A percentile compares a stretch with the other conserved stretches of the same genome.
phyloP scores from a whole-genome alignment of 2,888 invertebrate genomes.

The Heliconius cydno region DNA sequence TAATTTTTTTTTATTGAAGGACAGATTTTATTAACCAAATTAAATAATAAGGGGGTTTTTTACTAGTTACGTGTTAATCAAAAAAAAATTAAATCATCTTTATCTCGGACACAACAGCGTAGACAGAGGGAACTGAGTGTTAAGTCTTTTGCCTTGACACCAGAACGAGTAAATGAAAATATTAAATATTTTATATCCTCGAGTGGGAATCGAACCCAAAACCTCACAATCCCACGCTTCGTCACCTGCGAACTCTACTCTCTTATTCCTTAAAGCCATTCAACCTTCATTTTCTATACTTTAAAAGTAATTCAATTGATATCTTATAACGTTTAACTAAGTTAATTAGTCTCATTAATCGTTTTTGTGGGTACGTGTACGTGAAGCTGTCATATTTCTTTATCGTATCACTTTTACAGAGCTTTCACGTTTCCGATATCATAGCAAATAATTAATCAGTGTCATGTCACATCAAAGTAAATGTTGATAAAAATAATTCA shows the following conservation, averaged over 20 bases:
- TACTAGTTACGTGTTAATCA: background rate
- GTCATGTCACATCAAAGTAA: conserved; percentile 5
- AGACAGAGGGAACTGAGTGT: too few relatives aligned
- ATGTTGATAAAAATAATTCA: background rate
- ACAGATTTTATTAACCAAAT: too few relatives aligned
- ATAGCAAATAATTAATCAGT: conserved; percentile 28
- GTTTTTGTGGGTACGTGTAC: conserved; percentile 22
- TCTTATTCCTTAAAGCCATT: too few relatives aligned
- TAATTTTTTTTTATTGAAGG: too few relatives aligned
- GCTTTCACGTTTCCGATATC: conserved; percentile 26
- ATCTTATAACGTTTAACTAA: conserved; percentile 24
- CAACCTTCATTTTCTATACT: background rate
- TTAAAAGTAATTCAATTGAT: conserved; percentile 1
- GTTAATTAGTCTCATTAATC: conserved; percentile 38
- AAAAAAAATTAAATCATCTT: too few relatives aligned
- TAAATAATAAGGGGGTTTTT: background rate
- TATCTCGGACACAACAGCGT: too few relatives aligned
- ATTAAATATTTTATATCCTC: too few relatives aligned
- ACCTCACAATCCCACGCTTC: too few relatives aligned
- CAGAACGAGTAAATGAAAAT: too few relatives aligned
- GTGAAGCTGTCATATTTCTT: conserved; percentile 32
- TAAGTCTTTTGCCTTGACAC: too few relatives aligned
- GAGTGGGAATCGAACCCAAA: too few relatives aligned
- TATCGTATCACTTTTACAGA: conserved; percentile 19
- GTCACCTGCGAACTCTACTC: too few relatives aligned